Conservation (phyloP, 2,888 invertebrate species). For the Emmelina monodactyla region DNA sequence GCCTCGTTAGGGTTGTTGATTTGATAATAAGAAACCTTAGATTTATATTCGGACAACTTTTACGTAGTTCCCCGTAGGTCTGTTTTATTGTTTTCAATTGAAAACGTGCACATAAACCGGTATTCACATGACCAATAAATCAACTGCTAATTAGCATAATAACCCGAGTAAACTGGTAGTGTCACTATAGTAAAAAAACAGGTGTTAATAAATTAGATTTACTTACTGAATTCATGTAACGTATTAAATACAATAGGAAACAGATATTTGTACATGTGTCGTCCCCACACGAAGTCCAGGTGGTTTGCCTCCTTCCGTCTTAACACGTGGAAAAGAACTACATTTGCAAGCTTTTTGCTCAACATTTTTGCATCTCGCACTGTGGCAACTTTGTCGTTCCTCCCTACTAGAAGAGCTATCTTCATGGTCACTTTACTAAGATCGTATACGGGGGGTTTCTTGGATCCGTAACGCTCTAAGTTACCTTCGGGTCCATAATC, state of each 20-base stretch:
- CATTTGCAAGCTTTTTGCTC: constrained; percentile 21
- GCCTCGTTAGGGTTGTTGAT: too few species aligned
- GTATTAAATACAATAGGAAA: constrained; percentile 22
- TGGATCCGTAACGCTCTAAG: constrained; percentile 7
- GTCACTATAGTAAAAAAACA: too few species aligned
- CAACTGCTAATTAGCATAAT: too few species aligned
- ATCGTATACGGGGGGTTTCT: constrained; percentile 19
- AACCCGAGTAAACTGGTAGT: too few species aligned
- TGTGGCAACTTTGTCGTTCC: constrained; percentile 56
- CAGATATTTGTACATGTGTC: constrained; percentile 23
- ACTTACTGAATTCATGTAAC: constrained; percentile 5
- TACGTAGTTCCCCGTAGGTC: too few species aligned
- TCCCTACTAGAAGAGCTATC: constrained; percentile 44
- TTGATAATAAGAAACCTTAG: too few species aligned
- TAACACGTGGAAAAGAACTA: constrained; percentile 21
- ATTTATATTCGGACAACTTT: too few species aligned
- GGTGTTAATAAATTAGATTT: too few species aligned
- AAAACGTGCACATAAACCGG: too few species aligned
- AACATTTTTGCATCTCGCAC: constrained; percentile 20
- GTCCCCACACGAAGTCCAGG: constrained; percentile 25
- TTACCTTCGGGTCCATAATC: constrained; percentile 8
- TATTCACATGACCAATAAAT: too few species aligned
- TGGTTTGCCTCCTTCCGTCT: constrained; percentile 23
- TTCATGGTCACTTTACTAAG: constrained; percentile 22
- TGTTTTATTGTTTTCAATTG: too few species aligned